Conservation (phyloP, 2,797 vertebrate genomes). For the Morus bassanus region DNA sequence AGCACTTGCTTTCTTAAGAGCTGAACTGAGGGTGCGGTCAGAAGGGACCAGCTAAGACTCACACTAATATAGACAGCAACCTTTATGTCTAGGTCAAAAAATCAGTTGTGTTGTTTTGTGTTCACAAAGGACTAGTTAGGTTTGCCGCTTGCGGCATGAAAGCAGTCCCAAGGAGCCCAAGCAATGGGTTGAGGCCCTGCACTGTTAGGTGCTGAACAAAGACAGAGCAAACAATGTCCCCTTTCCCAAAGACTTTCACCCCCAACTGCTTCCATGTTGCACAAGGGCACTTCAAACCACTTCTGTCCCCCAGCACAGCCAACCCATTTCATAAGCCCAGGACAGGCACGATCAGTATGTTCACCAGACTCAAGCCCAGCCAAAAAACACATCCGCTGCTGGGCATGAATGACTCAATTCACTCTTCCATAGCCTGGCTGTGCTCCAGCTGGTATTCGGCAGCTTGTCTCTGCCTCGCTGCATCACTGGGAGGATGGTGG, state of each 20-base stretch:
- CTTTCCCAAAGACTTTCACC: not conserved
- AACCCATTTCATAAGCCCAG: slow-evolving; percentile 11
- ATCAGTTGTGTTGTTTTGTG: not conserved
- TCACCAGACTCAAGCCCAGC: not conserved
- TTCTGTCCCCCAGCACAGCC: not conserved
- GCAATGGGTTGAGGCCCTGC: not conserved
- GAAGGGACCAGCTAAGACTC: not conserved
- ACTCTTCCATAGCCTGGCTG: not conserved
- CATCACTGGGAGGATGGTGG: not conserved
- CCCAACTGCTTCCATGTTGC: not conserved
- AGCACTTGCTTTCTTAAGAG: not conserved
- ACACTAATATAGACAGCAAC: not conserved
- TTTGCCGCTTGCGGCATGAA: not conserved
- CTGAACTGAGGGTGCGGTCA: not conserved
- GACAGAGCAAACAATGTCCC: not conserved
- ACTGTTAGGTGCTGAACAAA: not conserved
- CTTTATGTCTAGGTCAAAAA: not conserved
- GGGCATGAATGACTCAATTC: not conserved
- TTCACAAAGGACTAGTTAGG: not conserved
- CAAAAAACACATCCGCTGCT: slow-evolving; percentile 25
- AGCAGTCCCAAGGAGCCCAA: not conserved
- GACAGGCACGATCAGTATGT: not conserved
- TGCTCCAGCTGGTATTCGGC: not conserved
- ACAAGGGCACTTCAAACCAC: not conserved
- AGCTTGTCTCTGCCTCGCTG: not conserved